Conservation (phyloP, 2,113 vertebrate species). For the Aegotheles bennettii region DNA sequence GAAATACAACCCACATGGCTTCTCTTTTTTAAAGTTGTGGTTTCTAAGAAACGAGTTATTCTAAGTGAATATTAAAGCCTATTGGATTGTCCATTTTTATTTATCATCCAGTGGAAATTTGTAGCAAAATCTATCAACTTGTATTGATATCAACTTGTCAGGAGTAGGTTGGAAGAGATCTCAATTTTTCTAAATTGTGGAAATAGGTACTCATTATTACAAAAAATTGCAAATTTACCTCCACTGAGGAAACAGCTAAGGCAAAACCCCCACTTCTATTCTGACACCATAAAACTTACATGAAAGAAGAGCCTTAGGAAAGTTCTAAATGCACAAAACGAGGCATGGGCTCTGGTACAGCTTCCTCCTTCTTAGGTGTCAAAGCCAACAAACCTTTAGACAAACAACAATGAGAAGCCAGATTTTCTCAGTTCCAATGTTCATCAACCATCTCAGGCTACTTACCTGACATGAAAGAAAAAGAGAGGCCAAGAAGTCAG, state of each 20-base stretch:
- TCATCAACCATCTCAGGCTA: constrained; percentile 36
- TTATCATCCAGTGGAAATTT: background rate
- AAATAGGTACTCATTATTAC: background rate
- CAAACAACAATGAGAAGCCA: constrained; percentile 10
- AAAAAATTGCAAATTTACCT: background rate
- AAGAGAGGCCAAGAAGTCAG: constrained; percentile 34
- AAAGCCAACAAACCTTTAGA: constrained; percentile 25
- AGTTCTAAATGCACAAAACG: background rate
- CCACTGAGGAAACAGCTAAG: background rate
- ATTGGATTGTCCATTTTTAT: background rate
- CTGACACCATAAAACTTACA: background rate
- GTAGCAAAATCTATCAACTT: background rate
- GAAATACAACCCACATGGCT: background rate
- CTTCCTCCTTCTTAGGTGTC: constrained; percentile 12
- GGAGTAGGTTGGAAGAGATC: background rate
- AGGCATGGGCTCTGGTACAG: background rate
- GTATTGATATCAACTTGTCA: background rate
- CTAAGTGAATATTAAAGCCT: background rate
- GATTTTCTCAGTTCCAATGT: constrained; percentile 12
- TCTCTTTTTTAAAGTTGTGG: background rate
- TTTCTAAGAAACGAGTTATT: background rate
- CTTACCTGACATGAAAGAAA: constrained; percentile 43
- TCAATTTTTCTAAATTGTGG: background rate
- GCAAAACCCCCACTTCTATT: background rate
- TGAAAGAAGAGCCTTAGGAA: background rate